Evolutionary conservation across 2,888 invertebrate genomes (phyloP).

Genomic region (Suillia variegata): DNA sequence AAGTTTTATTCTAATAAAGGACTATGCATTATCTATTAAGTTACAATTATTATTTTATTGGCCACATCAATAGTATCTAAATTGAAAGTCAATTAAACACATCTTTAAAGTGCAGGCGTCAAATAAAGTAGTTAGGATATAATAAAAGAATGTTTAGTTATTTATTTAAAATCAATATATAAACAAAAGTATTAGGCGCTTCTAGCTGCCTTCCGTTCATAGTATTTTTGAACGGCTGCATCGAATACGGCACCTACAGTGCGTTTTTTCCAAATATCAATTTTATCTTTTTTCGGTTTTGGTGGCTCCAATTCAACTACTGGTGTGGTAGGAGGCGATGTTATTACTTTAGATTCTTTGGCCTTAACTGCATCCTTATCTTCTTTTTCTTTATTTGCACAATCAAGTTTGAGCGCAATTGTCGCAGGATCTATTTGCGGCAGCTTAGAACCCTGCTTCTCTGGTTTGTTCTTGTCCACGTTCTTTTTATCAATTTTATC

Average conservation of each 20-base stretch:
- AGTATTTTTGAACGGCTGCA: slow-evolving; percentile 76
- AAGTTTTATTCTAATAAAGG: no score
- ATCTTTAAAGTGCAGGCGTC: no score
- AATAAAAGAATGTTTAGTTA: no score
- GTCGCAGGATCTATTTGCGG: slow-evolving; percentile 1
- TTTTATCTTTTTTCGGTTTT: slow-evolving; percentile 68
- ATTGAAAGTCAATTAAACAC: no score
- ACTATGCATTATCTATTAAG: no score
- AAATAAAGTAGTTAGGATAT: no score
- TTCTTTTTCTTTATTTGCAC: slow-evolving; percentile 37
- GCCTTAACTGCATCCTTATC: slow-evolving; percentile 4
- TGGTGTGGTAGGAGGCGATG: slow-evolving; percentile 14
- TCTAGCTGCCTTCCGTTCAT: slow-evolving; percentile 72
- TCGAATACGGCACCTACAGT: slow-evolving; percentile 80
- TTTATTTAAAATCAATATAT: no score
- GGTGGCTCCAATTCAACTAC: no score
- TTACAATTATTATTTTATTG: no score
- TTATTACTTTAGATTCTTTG: neutral
- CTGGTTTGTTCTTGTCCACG: neutral
- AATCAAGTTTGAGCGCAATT: slow-evolving; percentile 31
- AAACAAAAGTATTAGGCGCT: slow-evolving; percentile 25
- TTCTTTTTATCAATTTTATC: neutral
- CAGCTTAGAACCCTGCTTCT: neutral
- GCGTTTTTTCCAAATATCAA: slow-evolving; percentile 82
- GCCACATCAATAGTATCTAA: no score